Conservation (phyloP, 2,113 vertebrate genomes). For the Pangasianodon gigas region DNA sequence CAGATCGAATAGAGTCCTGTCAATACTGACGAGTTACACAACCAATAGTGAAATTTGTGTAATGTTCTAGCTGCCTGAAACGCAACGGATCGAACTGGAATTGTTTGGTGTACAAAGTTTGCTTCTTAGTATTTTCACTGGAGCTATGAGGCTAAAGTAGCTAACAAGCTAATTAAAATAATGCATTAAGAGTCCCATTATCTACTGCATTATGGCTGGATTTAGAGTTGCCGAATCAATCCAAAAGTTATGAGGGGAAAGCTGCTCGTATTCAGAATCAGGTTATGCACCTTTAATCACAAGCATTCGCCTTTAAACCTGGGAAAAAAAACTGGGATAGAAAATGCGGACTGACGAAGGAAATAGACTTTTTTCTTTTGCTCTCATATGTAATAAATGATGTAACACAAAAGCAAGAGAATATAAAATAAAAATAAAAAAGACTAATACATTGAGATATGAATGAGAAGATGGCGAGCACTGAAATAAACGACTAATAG, state of each 20-base stretch:
- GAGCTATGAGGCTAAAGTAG: background rate
- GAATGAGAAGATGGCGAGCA: too few species aligned
- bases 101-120: background rate
- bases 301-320: background rate
- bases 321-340: too few species aligned
- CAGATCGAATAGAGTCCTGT: background rate
- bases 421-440: too few species aligned
- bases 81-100: background rate
- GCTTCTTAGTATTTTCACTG: background rate
- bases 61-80: background rate
- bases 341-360: too few species aligned
- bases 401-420: too few species aligned
- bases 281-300: background rate
- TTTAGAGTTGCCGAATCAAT: too few species aligned
- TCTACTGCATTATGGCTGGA: background rate
- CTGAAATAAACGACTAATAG: too few species aligned
- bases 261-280: background rate
- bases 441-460: too few species aligned
- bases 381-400: too few species aligned
- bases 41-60: background rate
- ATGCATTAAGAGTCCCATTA: background rate
- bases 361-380: too few species aligned
- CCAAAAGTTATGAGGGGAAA: background rate
- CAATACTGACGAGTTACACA: background rate
- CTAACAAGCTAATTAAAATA: background rate